A percentile compares a stretch with the other conserved stretches of the same genome.
Conservation (phyloP, 2,113 vertebrate species). For the Suncus etruscus region DNA sequence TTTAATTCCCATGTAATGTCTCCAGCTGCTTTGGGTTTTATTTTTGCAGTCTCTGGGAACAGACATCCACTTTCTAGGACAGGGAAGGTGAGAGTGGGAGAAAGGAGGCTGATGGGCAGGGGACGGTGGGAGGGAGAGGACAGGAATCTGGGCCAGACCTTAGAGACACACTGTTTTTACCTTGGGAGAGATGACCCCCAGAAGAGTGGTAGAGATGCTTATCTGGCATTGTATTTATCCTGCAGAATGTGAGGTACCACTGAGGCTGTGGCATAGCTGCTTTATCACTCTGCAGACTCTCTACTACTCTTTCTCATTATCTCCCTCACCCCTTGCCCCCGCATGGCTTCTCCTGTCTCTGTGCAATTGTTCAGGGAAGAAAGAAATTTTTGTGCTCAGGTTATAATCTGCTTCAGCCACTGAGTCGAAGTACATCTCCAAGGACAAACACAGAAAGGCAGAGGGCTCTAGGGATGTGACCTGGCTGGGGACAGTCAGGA, state of each 20-base stretch:
- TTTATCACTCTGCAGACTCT: background rate
- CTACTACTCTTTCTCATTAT: background rate
- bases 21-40: background rate
- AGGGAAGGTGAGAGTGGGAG: background rate
- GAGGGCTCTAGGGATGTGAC: fast-evolving
- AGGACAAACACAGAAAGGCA: background rate
- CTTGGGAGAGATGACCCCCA: constrained; percentile 49
- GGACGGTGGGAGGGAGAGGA: background rate
- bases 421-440: background rate
- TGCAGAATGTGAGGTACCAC: constrained; percentile 6
- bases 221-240: constrained; percentile 24
- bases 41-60: background rate
- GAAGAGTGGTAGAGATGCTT: constrained; percentile 3
- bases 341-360: background rate
- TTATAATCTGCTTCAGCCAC: background rate
- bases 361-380: background rate
- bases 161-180: constrained; percentile 57
- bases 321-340: background rate
- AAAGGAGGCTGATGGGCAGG: background rate
- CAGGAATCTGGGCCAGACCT: constrained; percentile 9
- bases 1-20: no score
- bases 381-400: background rate
- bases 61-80: background rate
- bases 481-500: no score
- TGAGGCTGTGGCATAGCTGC: background rate